phyloP scores from a whole-genome alignment of 2,113 vertebrate genomes.

The Callionymus lyra region DNA sequence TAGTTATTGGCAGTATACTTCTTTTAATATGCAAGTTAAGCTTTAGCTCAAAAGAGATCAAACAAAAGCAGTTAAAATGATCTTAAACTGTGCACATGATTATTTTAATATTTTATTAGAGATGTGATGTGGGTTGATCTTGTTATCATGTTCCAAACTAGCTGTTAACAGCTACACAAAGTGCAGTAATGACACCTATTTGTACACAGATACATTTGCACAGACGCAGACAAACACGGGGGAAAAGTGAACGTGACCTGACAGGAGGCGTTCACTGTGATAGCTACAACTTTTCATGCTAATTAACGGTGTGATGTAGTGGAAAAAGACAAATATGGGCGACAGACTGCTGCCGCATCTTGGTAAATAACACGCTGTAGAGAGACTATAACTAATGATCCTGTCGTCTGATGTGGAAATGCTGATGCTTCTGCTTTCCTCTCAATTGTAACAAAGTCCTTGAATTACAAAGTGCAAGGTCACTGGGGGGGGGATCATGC shows the following conservation, averaged over 20 bases:
- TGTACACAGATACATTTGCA: not conserved
- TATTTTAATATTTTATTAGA: slow-evolving; percentile 30
- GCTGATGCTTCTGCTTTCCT: slow-evolving; percentile 14
- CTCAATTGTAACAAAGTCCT: slow-evolving; percentile 3
- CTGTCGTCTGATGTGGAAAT: slow-evolving; percentile 8
- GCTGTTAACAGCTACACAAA: slow-evolving; percentile 16
- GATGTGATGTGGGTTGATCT: slow-evolving; percentile 32
- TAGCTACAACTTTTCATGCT: slow-evolving; percentile 36
- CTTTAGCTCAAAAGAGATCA: slow-evolving; percentile 1
- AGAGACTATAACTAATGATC: slow-evolving; percentile 15
- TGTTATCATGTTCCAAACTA: slow-evolving; percentile 40
- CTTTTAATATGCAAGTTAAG: no score
- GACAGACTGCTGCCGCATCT: slow-evolving; percentile 7
- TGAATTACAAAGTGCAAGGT: slow-evolving; percentile 25
- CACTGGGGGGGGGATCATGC: slow-evolving; percentile 2
- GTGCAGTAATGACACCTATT: slow-evolving; percentile 3
- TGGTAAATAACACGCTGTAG: slow-evolving; percentile 10
- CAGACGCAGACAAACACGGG: not conserved
- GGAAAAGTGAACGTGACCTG: not conserved
- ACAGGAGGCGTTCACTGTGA: not conserved
- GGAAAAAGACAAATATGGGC: slow-evolving; percentile 34
- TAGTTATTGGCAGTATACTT: no score
- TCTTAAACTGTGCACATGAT: slow-evolving; percentile 24
- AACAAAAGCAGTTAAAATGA: slow-evolving; percentile 6
- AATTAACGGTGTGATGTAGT: slow-evolving; percentile 43